A percentile compares a stretch with the other conserved stretches of the same genome.
phyloP scores from a whole-genome alignment of 2,888 invertebrate species.

The Cylindroiulus punctatus region DNA sequence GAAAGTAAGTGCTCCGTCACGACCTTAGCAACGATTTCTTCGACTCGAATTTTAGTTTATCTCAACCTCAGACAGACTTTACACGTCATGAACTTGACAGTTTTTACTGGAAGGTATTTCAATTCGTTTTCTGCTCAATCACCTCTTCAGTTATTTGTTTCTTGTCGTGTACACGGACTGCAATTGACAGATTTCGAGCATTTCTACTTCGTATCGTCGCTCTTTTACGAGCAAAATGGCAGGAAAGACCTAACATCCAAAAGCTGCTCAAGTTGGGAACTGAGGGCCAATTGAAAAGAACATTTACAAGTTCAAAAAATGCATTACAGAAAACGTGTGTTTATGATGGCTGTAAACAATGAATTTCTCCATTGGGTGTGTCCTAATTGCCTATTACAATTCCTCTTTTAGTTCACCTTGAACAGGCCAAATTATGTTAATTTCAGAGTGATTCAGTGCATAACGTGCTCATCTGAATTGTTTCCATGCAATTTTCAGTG shows the following conservation, averaged over 20 bases:
- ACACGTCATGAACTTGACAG: constrained; percentile 32
- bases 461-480: too few relatives aligned
- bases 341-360: not conserved
- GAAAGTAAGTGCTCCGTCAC: constrained; percentile 26
- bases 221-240: not conserved
- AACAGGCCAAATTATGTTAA: too few relatives aligned
- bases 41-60: constrained; percentile 32
- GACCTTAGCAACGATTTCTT: constrained; percentile 14
- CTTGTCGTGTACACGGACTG: constrained; percentile 21
- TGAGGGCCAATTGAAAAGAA: not conserved
- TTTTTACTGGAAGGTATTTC: constrained; percentile 19
- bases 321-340: not conserved
- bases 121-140: constrained; percentile 32
- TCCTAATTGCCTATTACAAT: too few relatives aligned
- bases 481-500: too few relatives aligned
- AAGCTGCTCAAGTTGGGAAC: not conserved
- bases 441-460: too few relatives aligned
- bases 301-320: not conserved
- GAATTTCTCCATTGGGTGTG: too few relatives aligned
- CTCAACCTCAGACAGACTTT: constrained; percentile 32
- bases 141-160: constrained; percentile 21
- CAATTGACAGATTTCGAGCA: not conserved
- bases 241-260: not conserved
- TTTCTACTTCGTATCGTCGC: not conserved
- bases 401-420: too few relatives aligned